Conservation (phyloP, 1,140 invertebrate genomes). For the Penaeus vannamei region DNA sequence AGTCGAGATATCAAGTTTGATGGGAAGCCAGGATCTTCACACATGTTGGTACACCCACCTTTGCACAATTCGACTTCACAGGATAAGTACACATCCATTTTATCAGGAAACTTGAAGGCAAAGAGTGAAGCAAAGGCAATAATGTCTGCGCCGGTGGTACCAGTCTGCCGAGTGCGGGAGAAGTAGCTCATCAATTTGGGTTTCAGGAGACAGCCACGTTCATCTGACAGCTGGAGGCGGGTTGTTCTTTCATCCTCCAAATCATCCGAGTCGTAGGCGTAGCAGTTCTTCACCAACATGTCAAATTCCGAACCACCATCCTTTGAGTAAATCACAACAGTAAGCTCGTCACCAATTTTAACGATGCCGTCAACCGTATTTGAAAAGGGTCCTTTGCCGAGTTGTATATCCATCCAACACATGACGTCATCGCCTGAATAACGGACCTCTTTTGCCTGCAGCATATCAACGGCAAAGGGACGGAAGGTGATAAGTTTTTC, state of each 20-base stretch:
- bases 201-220: slow-evolving; percentile 82
- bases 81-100: slow-evolving; percentile 87
- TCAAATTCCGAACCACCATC: slow-evolving; percentile 79
- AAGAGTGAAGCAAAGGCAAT: slow-evolving; percentile 84
- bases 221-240: slow-evolving; percentile 70
- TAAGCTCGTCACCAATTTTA: slow-evolving; percentile 81
- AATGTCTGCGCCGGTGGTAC: slow-evolving; percentile 81
- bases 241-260: slow-evolving; percentile 69
- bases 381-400: slow-evolving; percentile 84
- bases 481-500: slow-evolving; percentile 78
- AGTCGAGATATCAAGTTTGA: neutral
- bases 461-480: slow-evolving; percentile 81
- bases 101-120: slow-evolving; percentile 90
- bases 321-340: slow-evolving; percentile 80
- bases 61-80: slow-evolving; percentile 90
- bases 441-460: slow-evolving; percentile 80
- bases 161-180: slow-evolving; percentile 84
- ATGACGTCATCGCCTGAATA: slow-evolving; percentile 77
- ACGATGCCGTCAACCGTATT: slow-evolving; percentile 78
- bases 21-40: slow-evolving; percentile 38
- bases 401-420: slow-evolving; percentile 85
- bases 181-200: slow-evolving; percentile 87
- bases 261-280: slow-evolving; percentile 78
- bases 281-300: slow-evolving; percentile 81
- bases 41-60: slow-evolving; percentile 70